These are phyloP conservation scores for Drosophila sturtevanti DNA, from an alignment of 1,140 invertebrate genomes.

Conservation along the genomic window DNA sequence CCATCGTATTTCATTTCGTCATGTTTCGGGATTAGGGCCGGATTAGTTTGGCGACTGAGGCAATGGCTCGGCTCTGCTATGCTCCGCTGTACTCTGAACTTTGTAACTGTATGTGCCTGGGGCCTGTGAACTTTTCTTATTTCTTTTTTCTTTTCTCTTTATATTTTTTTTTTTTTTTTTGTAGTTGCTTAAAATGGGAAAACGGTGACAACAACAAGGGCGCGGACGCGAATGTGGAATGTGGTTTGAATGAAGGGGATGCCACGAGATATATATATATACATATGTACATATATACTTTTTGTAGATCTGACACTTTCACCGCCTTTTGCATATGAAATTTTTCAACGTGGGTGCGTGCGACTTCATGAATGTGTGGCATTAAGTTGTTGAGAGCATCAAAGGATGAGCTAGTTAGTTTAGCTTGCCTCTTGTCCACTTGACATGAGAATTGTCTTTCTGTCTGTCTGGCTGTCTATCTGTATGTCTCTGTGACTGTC, in stretches of 20 bases:
- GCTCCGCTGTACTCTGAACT: slow-evolving; percentile 50
- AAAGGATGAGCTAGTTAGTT: slow-evolving; percentile 62
- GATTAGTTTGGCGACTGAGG: slow-evolving; percentile 78
- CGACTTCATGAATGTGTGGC: slow-evolving; percentile 74
- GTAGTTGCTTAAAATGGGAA: slow-evolving; percentile 60
- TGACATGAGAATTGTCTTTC: slow-evolving; percentile 14
- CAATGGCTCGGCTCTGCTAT: slow-evolving; percentile 69
- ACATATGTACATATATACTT: not conserved
- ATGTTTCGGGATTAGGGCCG: slow-evolving; percentile 81
- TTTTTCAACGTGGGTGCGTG: slow-evolving; percentile 70
- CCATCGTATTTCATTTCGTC: slow-evolving; percentile 83
- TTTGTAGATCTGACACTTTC: slow-evolving; percentile 55
- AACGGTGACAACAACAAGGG: slow-evolving; percentile 76
- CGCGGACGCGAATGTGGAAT: slow-evolving; percentile 36
- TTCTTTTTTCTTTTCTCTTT: not conserved
- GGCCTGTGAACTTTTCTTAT: slow-evolving; percentile 60
- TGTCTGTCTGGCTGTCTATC: not conserved
- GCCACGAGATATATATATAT: not conserved
- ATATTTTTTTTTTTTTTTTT: slow-evolving; percentile 26
- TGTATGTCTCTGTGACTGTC: not conserved
- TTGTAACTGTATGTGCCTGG: slow-evolving; percentile 46
- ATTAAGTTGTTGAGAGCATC: slow-evolving; percentile 71
- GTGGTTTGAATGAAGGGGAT: slow-evolving; percentile 26
- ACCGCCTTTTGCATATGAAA: slow-evolving; percentile 72
- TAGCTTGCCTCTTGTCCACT: not conserved